Evolutionary conservation across 1,140 invertebrate species (phyloP).

Genomic region (Fopius arisanus): DNA sequence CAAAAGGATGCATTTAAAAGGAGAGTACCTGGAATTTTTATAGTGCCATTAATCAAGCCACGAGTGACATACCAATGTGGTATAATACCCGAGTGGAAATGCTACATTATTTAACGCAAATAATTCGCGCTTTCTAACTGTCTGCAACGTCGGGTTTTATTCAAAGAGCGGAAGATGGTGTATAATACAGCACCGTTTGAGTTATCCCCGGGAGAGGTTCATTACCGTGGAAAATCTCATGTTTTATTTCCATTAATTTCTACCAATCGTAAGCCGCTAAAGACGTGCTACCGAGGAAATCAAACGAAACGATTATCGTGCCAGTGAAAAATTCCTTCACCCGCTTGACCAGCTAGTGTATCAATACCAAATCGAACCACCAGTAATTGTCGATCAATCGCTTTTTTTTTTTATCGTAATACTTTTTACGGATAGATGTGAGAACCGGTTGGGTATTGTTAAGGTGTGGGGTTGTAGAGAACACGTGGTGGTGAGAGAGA

Average conservation of each 20-base stretch:
- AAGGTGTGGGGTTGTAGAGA: no score
- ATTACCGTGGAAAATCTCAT: conserved; percentile 1
- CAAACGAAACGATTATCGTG: not conserved
- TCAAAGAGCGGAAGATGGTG: conserved; percentile 2
- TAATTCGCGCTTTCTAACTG: conserved; percentile 14
- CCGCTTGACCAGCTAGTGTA: no score
- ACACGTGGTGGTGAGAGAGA: no score
- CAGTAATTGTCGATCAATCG: no score
- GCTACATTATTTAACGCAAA: conserved; percentile 4
- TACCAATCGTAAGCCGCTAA: not conserved
- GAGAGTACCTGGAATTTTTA: conserved; percentile 8
- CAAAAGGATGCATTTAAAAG: conserved; percentile 13
- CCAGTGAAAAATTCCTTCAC: not conserved
- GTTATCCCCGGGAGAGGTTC: not conserved
- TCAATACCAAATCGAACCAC: no score
- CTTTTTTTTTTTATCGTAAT: no score
- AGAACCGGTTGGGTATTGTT: no score
- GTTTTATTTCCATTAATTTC: not conserved
- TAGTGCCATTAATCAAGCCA: conserved; percentile 3
- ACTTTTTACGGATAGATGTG: no score
- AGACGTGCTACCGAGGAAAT: not conserved
- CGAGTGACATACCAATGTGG: conserved; percentile 3
- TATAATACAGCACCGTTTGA: not conserved
- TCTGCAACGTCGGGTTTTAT: conserved; percentile 8
- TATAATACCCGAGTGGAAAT: not conserved